Percentiles rank a stretch among this genome's conserved stretches.
Evolutionary conservation across 2,888 invertebrate genomes (phyloP).

Genomic region (Ochropleura plecta): DNA sequence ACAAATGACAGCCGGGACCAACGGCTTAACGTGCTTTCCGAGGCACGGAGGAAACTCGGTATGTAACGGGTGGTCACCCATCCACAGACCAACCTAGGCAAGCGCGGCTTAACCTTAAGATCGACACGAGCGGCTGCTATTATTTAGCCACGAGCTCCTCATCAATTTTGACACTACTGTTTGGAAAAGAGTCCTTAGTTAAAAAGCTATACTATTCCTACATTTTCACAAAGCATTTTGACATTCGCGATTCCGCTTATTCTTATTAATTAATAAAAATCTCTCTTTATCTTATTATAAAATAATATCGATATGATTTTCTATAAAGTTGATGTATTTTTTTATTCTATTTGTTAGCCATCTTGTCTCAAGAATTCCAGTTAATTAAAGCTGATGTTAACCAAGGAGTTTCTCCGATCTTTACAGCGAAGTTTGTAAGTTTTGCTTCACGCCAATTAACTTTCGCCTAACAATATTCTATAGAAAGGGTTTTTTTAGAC

Average conservation of each 20-base stretch:
- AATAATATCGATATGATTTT: background rate
- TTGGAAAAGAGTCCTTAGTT: background rate
- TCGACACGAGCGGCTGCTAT: too few relatives aligned
- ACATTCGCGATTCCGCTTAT: background rate
- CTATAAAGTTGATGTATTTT: background rate
- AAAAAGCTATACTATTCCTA: background rate
- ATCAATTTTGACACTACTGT: background rate
- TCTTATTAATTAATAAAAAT: background rate
- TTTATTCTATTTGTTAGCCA: background rate
- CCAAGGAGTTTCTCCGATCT: background rate
- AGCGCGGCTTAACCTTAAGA: too few relatives aligned
- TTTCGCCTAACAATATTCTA: background rate
- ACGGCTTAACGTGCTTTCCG: too few relatives aligned
- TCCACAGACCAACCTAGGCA: too few relatives aligned
- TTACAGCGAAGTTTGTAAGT: conserved; percentile 35
- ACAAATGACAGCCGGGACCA: too few relatives aligned
- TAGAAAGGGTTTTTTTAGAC: background rate
- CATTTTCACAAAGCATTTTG: background rate
- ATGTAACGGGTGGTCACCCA: too few relatives aligned
- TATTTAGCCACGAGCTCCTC: too few relatives aligned
- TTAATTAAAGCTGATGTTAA: conserved; percentile 35
- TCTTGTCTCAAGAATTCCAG: background rate
- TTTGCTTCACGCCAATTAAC: conserved; percentile 27
- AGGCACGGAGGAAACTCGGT: too few relatives aligned
- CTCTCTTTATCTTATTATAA: background rate